Percentiles rank a stretch among this genome's conserved stretches.
Evolutionary conservation across 2,888 invertebrate species (phyloP).

Genomic region (Eristalinus aeneus): DNA sequence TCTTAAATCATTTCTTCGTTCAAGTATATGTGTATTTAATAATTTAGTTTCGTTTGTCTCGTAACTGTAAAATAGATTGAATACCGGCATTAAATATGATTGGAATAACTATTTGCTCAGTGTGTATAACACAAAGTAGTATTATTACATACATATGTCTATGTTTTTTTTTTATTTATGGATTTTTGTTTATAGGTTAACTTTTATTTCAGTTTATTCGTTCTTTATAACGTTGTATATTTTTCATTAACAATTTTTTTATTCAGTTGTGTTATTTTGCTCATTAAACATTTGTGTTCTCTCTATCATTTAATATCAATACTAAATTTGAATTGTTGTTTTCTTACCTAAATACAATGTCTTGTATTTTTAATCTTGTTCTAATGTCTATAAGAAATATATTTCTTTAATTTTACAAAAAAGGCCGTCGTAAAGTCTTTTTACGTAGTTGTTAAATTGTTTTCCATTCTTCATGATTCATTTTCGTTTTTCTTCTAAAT

Average conservation of each 20-base stretch:
- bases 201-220: slow-evolving; percentile 58
- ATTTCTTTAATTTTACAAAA: slow-evolving; percentile 68
- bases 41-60: slow-evolving; percentile 55
- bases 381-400: slow-evolving; percentile 64
- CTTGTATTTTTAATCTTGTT: slow-evolving; percentile 27
- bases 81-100: slow-evolving; percentile 27
- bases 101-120: slow-evolving; percentile 22
- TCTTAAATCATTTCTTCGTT: slow-evolving; percentile 9
- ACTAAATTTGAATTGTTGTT: slow-evolving; percentile 43
- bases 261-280: slow-evolving; percentile 42
- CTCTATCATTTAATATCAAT: background rate
- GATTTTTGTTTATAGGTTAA: slow-evolving; percentile 26
- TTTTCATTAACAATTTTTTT: slow-evolving; percentile 38
- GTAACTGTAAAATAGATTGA: slow-evolving; percentile 41
- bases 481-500: slow-evolving; percentile 32
- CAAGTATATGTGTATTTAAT: slow-evolving; percentile 31
- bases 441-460: slow-evolving; percentile 67
- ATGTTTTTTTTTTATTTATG: slow-evolving; percentile 1
- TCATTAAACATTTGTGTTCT: slow-evolving; percentile 30
- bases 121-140: slow-evolving; percentile 45
- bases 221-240: slow-evolving; percentile 61
- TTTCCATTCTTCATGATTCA: slow-evolving; percentile 41
- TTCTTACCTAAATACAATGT: slow-evolving; percentile 43
- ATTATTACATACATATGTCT: background rate
- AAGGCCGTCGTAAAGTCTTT: slow-evolving; percentile 73